A percentile compares a stretch with the other conserved stretches of the same genome.
Evolutionary conservation across 2,888 invertebrate genomes (phyloP).

Genomic region (Euzophera pinguis): DNA sequence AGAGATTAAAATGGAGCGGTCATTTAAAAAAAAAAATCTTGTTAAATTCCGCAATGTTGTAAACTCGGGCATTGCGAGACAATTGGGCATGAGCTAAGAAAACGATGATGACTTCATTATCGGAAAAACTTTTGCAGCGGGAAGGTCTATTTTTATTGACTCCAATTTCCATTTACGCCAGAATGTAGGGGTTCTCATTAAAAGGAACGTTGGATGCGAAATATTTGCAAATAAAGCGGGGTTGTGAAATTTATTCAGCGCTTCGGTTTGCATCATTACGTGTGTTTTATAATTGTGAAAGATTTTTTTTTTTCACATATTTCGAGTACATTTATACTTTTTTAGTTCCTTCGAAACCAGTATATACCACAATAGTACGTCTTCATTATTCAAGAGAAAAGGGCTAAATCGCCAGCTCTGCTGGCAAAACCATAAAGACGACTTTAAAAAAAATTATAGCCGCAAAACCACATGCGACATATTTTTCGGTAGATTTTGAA

Average conservation of each 20-base stretch:
- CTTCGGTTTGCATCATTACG: conserved; percentile 8
- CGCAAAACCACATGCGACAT: too few species aligned
- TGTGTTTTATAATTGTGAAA: neutral
- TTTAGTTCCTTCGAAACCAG: too few species aligned
- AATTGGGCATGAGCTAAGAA: conserved; percentile 9
- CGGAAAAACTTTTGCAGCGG: conserved; percentile 11
- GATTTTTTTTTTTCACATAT: too few species aligned
- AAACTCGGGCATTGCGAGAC: neutral
- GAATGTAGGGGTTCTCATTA: conserved; percentile 11
- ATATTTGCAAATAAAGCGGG: conserved; percentile 8
- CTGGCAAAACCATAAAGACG: too few species aligned
- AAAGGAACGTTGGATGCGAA: conserved; percentile 8
- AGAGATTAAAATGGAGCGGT: too few species aligned
- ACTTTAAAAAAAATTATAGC: too few species aligned
- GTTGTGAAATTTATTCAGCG: conserved; percentile 4
- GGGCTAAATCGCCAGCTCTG: too few species aligned
- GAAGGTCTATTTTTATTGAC: conserved; percentile 10
- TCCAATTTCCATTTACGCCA: conserved; percentile 12
- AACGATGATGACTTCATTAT: conserved; percentile 14
- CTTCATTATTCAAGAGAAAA: too few species aligned
- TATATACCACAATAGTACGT: too few species aligned
- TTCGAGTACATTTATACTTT: too few species aligned
- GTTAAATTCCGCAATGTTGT: neutral
- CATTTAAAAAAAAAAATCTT: neutral
- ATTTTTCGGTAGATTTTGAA: too few species aligned